Conservation (phyloP, 2,797 vertebrate genomes). For the Eulemur mongoz region DNA sequence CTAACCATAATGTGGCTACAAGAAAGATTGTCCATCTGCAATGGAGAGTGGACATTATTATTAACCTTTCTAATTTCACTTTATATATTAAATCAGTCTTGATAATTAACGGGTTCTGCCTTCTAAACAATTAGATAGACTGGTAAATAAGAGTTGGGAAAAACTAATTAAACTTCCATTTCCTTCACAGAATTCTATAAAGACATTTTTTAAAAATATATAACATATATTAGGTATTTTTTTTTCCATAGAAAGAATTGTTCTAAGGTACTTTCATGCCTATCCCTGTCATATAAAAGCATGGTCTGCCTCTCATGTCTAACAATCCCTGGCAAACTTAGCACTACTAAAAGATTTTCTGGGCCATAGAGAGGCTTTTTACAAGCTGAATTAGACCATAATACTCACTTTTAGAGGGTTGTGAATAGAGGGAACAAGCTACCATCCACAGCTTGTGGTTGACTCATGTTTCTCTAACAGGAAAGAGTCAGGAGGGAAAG, state of each 20-base stretch:
- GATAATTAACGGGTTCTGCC: constrained; percentile 19
- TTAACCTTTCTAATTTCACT: constrained; percentile 13
- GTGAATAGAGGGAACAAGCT: not conserved
- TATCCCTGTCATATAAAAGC: not conserved
- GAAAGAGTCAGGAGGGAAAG: not conserved
- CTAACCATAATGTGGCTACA: not conserved
- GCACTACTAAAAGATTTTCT: not conserved
- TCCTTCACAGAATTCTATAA: not conserved
- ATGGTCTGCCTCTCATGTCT: not conserved
- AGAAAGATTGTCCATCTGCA: not conserved
- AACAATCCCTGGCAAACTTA: not conserved
- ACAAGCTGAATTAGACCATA: not conserved
- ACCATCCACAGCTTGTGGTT: not conserved
- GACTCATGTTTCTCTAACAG: not conserved
- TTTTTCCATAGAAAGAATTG: not conserved
- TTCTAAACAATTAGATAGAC: constrained; percentile 38
- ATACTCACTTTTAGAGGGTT: not conserved
- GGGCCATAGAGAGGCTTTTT: not conserved
- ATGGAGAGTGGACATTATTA: not conserved
- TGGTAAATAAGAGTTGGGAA: constrained; percentile 44
- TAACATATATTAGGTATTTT: not conserved
- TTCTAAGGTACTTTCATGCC: not conserved
- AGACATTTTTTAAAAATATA: not conserved
- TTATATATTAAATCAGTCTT: not conserved
- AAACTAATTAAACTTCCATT: constrained; percentile 47